Evolutionary conservation across 2,113 vertebrate species (phyloP).

Genomic region (Amphiprion ocellaris): DNA sequence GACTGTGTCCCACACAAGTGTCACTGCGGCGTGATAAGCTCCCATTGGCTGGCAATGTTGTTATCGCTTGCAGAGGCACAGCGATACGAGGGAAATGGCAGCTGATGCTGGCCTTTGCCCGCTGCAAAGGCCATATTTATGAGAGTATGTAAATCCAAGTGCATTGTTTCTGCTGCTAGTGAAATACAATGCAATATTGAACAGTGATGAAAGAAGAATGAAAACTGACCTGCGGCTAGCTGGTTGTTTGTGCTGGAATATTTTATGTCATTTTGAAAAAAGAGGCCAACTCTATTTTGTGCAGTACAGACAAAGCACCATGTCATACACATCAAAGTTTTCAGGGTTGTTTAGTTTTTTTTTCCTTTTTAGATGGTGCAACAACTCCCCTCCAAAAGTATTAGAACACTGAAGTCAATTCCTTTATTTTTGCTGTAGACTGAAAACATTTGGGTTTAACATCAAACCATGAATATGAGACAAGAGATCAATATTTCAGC

Average conservation of each 20-base stretch:
- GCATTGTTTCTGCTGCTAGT: slow-evolving; percentile 73
- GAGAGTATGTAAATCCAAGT: slow-evolving; percentile 79
- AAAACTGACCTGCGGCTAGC: slow-evolving; percentile 51
- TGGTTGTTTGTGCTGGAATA: slow-evolving; percentile 8
- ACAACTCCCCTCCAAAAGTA: too few relatives aligned
- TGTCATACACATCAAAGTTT: not conserved
- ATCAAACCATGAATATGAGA: too few relatives aligned
- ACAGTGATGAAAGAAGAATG: slow-evolving; percentile 67
- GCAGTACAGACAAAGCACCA: not conserved
- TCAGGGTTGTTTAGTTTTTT: not conserved
- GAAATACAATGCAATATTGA: slow-evolving; percentile 79
- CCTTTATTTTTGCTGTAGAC: too few relatives aligned
- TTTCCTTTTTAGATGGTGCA: not conserved
- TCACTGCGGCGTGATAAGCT: slow-evolving; percentile 45
- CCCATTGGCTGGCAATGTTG: slow-evolving; percentile 40
- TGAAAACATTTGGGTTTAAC: too few relatives aligned
- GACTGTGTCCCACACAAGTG: slow-evolving; percentile 29
- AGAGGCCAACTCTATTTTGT: not conserved
- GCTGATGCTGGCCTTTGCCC: slow-evolving; percentile 65
- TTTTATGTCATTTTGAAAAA: slow-evolving; percentile 19
- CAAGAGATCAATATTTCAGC: too few relatives aligned
- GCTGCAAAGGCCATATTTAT: slow-evolving; percentile 67
- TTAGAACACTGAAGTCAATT: too few relatives aligned
- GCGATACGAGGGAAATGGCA: slow-evolving; percentile 66
- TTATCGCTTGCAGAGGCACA: slow-evolving; percentile 71